Evolutionary conservation across 2,113 vertebrate genomes (phyloP).

Genomic region (Hipposideros armiger): DNA sequence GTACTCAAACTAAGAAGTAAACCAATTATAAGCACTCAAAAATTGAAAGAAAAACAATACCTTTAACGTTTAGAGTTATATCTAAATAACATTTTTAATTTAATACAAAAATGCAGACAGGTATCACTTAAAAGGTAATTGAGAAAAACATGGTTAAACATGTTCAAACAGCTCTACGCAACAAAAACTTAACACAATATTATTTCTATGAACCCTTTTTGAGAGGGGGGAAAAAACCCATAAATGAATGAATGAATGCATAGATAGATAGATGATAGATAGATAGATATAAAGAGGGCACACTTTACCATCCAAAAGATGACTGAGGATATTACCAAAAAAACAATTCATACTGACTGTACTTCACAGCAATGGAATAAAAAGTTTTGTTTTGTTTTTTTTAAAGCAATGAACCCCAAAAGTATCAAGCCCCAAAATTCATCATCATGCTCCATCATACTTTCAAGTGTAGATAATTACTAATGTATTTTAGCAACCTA

Average conservation of each 20-base stretch:
- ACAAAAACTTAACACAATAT: background rate
- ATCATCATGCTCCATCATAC: background rate
- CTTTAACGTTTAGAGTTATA: background rate
- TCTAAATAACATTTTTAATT: background rate
- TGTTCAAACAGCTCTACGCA: background rate
- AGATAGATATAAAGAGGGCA: background rate
- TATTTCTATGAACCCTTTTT: background rate
- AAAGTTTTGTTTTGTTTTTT: background rate
- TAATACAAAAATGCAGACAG: background rate
- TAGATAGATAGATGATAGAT: background rate
- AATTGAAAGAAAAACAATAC: background rate
- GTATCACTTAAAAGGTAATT: background rate
- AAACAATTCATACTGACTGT: background rate
- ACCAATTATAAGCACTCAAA: background rate
- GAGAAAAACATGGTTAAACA: conserved; percentile 5
- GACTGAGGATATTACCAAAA: background rate
- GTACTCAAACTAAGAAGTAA: background rate
- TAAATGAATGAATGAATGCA: background rate
- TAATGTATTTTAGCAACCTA: background rate
- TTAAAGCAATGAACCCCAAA: background rate
- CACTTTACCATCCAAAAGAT: background rate
- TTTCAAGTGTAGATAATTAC: background rate
- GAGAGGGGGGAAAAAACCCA: background rate
- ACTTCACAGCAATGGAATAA: conserved; percentile 15
- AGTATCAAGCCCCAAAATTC: background rate